Evolutionary conservation across 35 echinoderm and acorn worm species (phyloP).

Genomic region (Eucidaris tribuloides): DNA sequence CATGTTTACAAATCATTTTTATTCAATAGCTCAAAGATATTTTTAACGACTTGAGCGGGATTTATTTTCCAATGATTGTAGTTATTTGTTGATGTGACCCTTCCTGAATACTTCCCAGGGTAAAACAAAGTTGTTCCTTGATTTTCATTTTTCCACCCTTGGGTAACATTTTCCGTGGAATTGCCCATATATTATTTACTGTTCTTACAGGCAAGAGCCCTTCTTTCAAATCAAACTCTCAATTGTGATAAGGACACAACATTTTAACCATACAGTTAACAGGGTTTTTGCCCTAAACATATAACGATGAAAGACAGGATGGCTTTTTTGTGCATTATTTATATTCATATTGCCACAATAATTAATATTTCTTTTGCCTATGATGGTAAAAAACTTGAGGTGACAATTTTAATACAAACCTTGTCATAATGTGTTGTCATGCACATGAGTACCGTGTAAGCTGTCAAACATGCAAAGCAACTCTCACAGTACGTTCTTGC

Average conservation of each 20-base stretch:
- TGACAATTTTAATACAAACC: conserved; percentile 33
- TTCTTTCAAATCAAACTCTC: too few species aligned
- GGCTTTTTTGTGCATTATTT: background rate
- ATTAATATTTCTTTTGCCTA: background rate
- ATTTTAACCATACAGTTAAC: background rate
- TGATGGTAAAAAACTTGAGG: background rate
- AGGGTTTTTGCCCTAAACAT: background rate
- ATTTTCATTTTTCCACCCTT: too few species aligned
- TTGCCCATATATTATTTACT: too few species aligned
- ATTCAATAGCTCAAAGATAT: too few species aligned
- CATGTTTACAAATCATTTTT: too few species aligned
- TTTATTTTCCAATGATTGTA: too few species aligned
- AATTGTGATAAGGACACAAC: background rate
- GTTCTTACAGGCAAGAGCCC: too few species aligned
- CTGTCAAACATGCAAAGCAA: conserved; percentile 88
- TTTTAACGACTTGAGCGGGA: too few species aligned
- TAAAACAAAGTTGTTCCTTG: too few species aligned
- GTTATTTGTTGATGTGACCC: too few species aligned
- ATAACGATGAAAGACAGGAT: background rate
- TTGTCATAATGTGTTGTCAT: conserved; percentile 92
- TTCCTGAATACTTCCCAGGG: too few species aligned
- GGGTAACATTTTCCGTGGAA: too few species aligned
- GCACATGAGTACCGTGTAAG: conserved; percentile 85
- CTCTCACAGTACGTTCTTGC: conserved; percentile 83
- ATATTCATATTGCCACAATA: background rate